These are phyloP conservation scores for Arrhopalites spinosus DNA, from an alignment of 2,888 invertebrate species.

Conservation along the genomic window DNA sequence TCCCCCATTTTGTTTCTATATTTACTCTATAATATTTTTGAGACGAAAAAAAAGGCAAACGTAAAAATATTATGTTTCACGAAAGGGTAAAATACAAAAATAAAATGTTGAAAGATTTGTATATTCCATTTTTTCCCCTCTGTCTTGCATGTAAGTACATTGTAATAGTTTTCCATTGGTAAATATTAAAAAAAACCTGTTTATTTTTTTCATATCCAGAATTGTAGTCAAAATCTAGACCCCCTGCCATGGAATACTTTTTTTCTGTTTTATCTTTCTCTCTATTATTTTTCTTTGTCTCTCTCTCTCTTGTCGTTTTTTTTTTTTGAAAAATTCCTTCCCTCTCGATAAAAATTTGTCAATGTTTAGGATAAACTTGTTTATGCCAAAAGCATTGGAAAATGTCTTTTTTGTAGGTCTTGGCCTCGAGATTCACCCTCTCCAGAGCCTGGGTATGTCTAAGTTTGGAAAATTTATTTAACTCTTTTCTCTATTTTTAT, in stretches of 20 bases:
- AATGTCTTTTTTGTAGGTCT: slow-evolving; percentile 43
- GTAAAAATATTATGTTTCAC: neutral
- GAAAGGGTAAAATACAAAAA: too few species aligned
- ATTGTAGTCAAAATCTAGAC: too few species aligned
- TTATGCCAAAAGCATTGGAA: neutral
- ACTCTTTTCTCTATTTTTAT: neutral
- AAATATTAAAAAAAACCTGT: too few species aligned
- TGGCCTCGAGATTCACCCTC: slow-evolving; percentile 56
- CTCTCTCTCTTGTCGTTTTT: neutral
- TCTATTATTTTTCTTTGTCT: neutral
- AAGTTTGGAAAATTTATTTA: slow-evolving; percentile 11
- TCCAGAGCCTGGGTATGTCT: slow-evolving; percentile 53
- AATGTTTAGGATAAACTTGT: neutral
- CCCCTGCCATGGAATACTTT: neutral
- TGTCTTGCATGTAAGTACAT: too few species aligned
- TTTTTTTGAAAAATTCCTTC: neutral
- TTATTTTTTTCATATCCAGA: too few species aligned
- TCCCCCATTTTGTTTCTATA: neutral
- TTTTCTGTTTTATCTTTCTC: neutral
- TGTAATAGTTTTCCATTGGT: too few species aligned
- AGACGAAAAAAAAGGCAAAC: neutral
- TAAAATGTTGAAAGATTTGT: too few species aligned
- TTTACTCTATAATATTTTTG: neutral
- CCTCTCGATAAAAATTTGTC: neutral
- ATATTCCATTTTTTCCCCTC: too few species aligned